Evolutionary conservation across 1,140 invertebrate species (phyloP).

Genomic region (Argopecten irradians): DNA sequence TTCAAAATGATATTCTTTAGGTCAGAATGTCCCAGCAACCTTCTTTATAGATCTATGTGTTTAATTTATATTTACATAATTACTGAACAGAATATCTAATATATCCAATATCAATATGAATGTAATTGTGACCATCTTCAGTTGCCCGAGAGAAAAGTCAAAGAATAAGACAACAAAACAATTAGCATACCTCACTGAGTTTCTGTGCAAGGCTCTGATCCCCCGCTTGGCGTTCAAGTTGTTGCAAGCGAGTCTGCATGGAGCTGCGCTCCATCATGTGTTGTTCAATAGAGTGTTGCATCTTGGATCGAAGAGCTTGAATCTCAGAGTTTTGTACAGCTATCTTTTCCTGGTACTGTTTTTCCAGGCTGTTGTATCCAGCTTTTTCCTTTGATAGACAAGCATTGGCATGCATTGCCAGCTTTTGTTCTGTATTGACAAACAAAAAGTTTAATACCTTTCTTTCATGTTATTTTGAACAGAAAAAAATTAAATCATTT

Average conservation of each 20-base stretch:
- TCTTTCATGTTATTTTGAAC: not conserved
- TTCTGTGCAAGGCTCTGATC: slow-evolving; percentile 58
- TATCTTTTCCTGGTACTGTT: slow-evolving; percentile 80
- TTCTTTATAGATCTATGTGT: too few relatives aligned
- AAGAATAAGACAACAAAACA: not conserved
- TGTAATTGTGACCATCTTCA: too few relatives aligned
- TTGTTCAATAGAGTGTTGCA: slow-evolving; percentile 82
- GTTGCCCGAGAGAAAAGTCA: too few relatives aligned
- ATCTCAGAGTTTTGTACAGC: slow-evolving; percentile 78
- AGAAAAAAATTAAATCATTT: not conserved
- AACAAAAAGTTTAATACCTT: not conserved
- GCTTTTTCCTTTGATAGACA: slow-evolving; percentile 84
- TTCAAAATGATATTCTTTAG: too few relatives aligned
- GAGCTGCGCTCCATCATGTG: slow-evolving; percentile 77
- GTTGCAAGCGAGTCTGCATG: slow-evolving; percentile 57
- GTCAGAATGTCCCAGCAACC: too few relatives aligned
- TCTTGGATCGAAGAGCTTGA: slow-evolving; percentile 80
- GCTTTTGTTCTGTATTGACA: slow-evolving; percentile 70
- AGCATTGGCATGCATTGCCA: slow-evolving; percentile 77
- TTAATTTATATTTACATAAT: too few relatives aligned
- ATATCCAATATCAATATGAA: too few relatives aligned
- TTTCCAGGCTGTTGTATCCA: slow-evolving; percentile 79
- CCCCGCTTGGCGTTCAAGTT: slow-evolving; percentile 59
- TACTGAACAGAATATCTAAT: too few relatives aligned
- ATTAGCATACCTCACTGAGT: slow-evolving; percentile 59